Evolutionary conservation across 2,113 vertebrate species (phyloP).

Genomic region (Alethe diademata): DNA sequence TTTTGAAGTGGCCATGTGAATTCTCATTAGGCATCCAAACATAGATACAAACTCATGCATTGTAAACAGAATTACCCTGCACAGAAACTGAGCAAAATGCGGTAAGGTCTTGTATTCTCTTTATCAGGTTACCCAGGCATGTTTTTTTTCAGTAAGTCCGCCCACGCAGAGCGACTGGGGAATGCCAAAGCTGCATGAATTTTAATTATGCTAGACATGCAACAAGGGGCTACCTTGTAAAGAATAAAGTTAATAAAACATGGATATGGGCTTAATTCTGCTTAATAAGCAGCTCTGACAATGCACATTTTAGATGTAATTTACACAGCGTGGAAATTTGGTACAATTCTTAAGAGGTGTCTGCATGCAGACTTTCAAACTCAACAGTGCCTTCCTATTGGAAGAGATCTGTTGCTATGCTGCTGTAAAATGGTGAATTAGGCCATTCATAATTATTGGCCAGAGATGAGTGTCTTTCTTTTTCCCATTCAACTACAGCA

Average conservation of each 20-base stretch:
- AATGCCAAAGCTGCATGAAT: slow-evolving; percentile 39
- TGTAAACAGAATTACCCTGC: slow-evolving; percentile 27
- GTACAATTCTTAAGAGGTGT: slow-evolving; percentile 14
- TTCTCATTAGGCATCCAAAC: not conserved
- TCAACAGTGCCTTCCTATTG: slow-evolving; percentile 35
- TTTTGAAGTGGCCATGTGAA: slow-evolving; percentile 2
- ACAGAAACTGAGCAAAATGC: not conserved
- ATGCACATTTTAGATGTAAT: slow-evolving; percentile 30
- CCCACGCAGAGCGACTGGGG: slow-evolving; percentile 8
- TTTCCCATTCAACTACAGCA: not conserved
- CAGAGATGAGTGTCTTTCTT: not conserved
- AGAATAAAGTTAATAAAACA: slow-evolving; percentile 62
- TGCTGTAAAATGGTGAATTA: slow-evolving; percentile 48
- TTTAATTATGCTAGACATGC: slow-evolving; percentile 52
- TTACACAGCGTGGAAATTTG: slow-evolving; percentile 3
- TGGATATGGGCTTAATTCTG: slow-evolving; percentile 33
- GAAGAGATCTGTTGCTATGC: slow-evolving; percentile 58
- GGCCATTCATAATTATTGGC: slow-evolving; percentile 42
- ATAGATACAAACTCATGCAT: not conserved
- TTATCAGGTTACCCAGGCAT: slow-evolving; percentile 26
- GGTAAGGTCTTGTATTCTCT: not conserved
- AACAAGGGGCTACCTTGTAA: slow-evolving; percentile 54
- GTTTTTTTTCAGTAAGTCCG: not conserved
- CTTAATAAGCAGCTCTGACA: slow-evolving; percentile 47
- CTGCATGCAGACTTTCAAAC: slow-evolving; percentile 21